Percentiles rank a stretch among this genome's conserved stretches.
These are phyloP conservation scores for Plecotus auritus DNA, from an alignment of 2,113 vertebrate genomes.

Conservation along the genomic window DNA sequence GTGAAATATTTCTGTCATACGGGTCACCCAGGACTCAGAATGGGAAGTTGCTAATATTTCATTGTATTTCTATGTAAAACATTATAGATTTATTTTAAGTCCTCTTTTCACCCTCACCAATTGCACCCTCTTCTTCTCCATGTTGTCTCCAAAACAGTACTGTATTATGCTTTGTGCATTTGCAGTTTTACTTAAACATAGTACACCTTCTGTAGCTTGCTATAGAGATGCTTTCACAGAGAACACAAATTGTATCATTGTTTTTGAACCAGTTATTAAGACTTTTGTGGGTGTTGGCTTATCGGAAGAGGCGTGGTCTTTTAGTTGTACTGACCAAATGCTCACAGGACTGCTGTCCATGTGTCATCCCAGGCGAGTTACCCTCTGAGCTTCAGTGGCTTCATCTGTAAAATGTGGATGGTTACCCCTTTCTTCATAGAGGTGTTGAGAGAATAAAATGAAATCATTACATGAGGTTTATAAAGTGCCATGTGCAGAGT, in stretches of 20 bases:
- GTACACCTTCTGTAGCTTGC: not conserved
- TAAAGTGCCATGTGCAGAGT: too few relatives aligned
- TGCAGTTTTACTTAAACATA: not conserved
- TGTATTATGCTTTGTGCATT: not conserved
- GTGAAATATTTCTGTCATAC: not conserved
- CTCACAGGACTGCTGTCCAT: not conserved
- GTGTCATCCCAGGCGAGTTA: not conserved
- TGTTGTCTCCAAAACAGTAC: not conserved
- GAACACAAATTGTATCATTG: not conserved
- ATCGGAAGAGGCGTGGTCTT: not conserved
- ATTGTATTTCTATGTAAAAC: fast-evolving
- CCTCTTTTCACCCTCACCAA: not conserved
- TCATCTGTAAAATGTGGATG: not conserved
- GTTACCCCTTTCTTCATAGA: not conserved
- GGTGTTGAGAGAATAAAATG: not conserved
- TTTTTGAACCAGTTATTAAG: not conserved
- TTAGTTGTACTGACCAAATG: not conserved
- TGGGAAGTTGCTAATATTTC: not conserved
- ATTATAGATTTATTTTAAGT: too few relatives aligned
- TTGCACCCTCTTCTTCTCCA: too few relatives aligned
- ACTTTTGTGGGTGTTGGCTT: not conserved
- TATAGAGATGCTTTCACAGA: not conserved
- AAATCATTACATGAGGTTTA: not conserved
- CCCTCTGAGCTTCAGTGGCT: not conserved
- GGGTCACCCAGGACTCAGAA: not conserved